Evolutionary conservation across 2,797 vertebrate species (phyloP).

Genomic region (Pseudochirops cupreus): DNA sequence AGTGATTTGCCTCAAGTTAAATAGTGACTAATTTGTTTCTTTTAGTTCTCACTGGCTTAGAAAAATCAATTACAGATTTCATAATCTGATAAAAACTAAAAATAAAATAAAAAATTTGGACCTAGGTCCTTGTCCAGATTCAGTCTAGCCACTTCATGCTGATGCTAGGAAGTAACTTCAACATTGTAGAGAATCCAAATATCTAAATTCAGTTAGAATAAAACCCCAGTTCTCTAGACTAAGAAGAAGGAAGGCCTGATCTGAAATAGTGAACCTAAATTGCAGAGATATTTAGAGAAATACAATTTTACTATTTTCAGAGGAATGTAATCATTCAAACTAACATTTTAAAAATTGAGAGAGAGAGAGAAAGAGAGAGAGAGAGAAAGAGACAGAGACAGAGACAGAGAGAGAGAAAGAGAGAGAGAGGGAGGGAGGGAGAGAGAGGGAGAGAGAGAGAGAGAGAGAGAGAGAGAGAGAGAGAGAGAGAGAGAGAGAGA

Average conservation of each 20-base stretch:
- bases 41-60: not conserved
- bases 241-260: slow-evolving; percentile 37
- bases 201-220: slow-evolving; percentile 32
- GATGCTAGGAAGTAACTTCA: not conserved
- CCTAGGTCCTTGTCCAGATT: not conserved
- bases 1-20: not conserved
- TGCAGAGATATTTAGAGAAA: slow-evolving; percentile 19
- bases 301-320: slow-evolving; percentile 45
- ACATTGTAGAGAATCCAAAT: slow-evolving; percentile 5
- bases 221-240: slow-evolving; percentile 33
- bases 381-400: no score
- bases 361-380: not conserved
- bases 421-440: no score
- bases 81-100: not conserved
- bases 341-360: slow-evolving; percentile 22
- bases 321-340: slow-evolving; percentile 10
- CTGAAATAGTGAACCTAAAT: slow-evolving; percentile 30
- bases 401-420: no score
- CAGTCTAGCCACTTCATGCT: not conserved
- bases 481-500: no score
- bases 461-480: no score
- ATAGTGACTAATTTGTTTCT: not conserved
- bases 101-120: not conserved
- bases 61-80: not conserved
- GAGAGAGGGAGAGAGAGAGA: no score